A percentile compares a stretch with the other conserved stretches of the same genome.
Conservation (phyloP, 2,888 invertebrate species). For the Agrochola circellaris region DNA sequence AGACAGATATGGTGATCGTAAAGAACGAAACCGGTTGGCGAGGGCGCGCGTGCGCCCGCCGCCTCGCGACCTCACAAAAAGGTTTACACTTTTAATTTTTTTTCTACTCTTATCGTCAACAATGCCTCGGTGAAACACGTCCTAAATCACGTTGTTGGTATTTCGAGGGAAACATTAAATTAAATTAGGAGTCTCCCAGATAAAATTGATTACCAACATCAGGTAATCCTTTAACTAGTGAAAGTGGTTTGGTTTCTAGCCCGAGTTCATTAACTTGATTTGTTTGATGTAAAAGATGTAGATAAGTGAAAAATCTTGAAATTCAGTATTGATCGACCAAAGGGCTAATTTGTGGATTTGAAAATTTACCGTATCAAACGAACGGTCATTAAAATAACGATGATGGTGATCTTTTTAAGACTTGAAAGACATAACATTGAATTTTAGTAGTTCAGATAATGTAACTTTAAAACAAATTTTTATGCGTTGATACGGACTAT, state of each 20-base stretch:
- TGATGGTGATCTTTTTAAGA: conserved; percentile 19
- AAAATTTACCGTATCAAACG: neutral
- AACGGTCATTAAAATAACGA: neutral
- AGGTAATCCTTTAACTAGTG: conserved; percentile 63
- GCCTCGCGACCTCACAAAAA: conserved; percentile 90
- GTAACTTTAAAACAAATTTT: conserved; percentile 36
- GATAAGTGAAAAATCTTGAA: neutral
- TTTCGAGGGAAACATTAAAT: conserved; percentile 82
- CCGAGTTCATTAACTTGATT: conserved; percentile 29
- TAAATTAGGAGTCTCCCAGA: conserved; percentile 76
- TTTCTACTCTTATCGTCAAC: conserved; percentile 86
- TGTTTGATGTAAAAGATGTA: conserved; percentile 8
- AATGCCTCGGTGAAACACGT: conserved; percentile 83
- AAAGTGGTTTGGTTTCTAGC: conserved; percentile 64
- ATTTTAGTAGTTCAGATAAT: conserved; percentile 58
- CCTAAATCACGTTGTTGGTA: conserved; percentile 86
- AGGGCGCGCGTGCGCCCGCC: conserved; percentile 88
- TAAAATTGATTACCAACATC: conserved; percentile 67
- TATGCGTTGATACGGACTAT: conserved; percentile 54
- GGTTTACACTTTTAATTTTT: conserved; percentile 88
- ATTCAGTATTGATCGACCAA: neutral
- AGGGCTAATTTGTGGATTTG: neutral
- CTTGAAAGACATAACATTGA: conserved; percentile 7
- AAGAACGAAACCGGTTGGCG: conserved; percentile 88
- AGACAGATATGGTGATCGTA: conserved; percentile 90